Percentiles rank a stretch among this genome's conserved stretches.
These are phyloP conservation scores for Aradus depressus DNA, from an alignment of 2,888 invertebrate species.

Conservation along the genomic window DNA sequence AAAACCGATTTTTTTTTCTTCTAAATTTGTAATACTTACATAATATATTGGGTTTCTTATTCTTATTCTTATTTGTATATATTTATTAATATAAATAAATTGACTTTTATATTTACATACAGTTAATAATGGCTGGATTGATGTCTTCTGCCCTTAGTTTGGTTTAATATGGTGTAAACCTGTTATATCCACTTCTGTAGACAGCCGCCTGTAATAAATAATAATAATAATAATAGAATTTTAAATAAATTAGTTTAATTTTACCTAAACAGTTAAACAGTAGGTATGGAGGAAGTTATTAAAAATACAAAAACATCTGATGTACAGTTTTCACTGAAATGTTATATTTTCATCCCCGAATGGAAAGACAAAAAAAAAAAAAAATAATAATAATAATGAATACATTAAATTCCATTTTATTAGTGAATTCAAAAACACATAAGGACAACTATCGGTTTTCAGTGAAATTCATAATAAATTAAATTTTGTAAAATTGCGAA, in stretches of 20 bases:
- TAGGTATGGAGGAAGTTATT: too few relatives aligned
- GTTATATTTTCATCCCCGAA: too few relatives aligned
- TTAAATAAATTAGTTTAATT: background rate
- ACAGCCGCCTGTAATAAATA: constrained; percentile 61
- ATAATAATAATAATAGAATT: background rate
- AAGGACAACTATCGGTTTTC: too few relatives aligned
- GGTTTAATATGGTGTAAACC: constrained; percentile 77
- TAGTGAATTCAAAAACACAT: too few relatives aligned
- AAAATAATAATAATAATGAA: too few relatives aligned
- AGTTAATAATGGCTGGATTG: constrained; percentile 11
- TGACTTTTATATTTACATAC: constrained; percentile 28
- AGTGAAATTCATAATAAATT: too few relatives aligned
- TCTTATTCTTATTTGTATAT: background rate
- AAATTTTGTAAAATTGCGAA: too few relatives aligned
- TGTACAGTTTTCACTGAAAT: too few relatives aligned
- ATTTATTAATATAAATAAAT: constrained; percentile 22
- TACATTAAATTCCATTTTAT: too few relatives aligned
- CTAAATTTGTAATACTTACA: constrained; percentile 15
- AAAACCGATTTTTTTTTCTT: constrained; percentile 8
- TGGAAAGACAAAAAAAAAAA: too few relatives aligned
- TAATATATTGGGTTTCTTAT: constrained; percentile 9
- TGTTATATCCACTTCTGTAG: constrained; percentile 87
- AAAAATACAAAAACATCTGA: too few relatives aligned
- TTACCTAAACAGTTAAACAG: background rate
- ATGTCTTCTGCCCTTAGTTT: background rate